Conservation (phyloP, 2,797 vertebrate species). For the Rhynchonycteris naso region DNA sequence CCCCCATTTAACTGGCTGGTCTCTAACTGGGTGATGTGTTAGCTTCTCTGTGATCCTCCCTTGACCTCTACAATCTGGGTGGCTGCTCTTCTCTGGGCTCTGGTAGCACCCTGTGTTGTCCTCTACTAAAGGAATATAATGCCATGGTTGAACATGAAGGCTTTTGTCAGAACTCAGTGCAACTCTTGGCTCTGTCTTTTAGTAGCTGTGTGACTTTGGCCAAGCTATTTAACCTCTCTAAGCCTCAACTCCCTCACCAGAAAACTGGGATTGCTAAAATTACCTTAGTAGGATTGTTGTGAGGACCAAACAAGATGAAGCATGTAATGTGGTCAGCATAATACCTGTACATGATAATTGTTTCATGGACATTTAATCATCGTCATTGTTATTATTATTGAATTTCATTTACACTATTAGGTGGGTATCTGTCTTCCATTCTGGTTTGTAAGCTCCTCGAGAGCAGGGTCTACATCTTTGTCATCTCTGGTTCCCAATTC, state of each 20-base stretch:
- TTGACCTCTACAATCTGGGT: background rate
- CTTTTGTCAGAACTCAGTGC: background rate
- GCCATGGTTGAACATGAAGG: background rate
- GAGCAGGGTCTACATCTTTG: background rate
- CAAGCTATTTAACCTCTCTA: background rate
- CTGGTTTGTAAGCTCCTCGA: background rate
- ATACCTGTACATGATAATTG: background rate
- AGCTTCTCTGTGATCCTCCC: background rate
- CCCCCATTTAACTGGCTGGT: slow-evolving; percentile 37
- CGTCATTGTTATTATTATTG: background rate
- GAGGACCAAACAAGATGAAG: background rate
- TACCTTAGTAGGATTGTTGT: background rate
- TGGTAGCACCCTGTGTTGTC: background rate
- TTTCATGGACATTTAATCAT: background rate
- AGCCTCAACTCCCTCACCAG: background rate
- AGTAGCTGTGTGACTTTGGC: background rate
- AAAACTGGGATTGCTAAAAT: background rate
- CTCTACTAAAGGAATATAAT: background rate
- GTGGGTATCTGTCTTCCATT: background rate
- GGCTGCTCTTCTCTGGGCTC: background rate
- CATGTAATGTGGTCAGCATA: background rate
- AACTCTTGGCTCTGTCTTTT: background rate
- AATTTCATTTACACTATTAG: background rate
- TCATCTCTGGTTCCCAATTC: background rate
- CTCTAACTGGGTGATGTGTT: background rate